A percentile compares a stretch with the other conserved stretches of the same genome.
Evolutionary conservation across 1,140 invertebrate genomes (phyloP).

Genomic region (Drosophila insularis): DNA sequence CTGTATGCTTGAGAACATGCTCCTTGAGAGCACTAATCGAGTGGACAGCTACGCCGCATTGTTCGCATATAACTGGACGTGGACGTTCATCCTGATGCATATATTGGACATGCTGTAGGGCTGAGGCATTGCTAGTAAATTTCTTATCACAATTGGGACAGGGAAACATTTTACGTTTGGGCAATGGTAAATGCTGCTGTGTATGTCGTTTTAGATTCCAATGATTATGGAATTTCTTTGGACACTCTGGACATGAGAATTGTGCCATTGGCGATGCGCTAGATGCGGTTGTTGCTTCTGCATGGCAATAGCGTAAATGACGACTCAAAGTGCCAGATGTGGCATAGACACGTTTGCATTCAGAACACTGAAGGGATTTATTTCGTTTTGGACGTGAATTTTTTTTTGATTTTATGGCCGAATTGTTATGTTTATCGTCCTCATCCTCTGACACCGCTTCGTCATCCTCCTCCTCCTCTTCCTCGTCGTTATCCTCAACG

Average conservation of each 20-base stretch:
- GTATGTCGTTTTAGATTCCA: constrained; percentile 48
- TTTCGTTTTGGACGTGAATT: background rate
- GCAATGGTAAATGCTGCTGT: constrained; percentile 51
- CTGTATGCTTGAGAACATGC: constrained; percentile 83
- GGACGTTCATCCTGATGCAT: constrained; percentile 83
- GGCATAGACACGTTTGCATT: constrained; percentile 47
- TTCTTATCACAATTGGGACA: constrained; percentile 69
- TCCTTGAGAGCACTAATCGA: constrained; percentile 83
- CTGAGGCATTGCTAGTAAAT: constrained; percentile 65
- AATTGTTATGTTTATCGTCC: background rate
- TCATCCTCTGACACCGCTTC: too few species aligned
- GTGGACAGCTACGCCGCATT: constrained; percentile 82
- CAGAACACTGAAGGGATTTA: constrained; percentile 46
- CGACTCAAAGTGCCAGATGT: constrained; percentile 36
- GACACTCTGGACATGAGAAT: constrained; percentile 45
- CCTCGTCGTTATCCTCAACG: background rate
- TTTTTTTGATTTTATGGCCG: background rate
- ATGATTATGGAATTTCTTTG: constrained; percentile 48
- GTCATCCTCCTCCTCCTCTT: background rate
- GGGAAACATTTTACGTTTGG: constrained; percentile 51
- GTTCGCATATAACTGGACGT: constrained; percentile 82
- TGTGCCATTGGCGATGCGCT: background rate
- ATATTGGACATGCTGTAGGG: constrained; percentile 80
- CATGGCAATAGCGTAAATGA: constrained; percentile 57
- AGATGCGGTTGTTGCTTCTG: background rate